Evolutionary conservation across 2,113 vertebrate genomes (phyloP).

Genomic region (Etheostoma cragini): DNA sequence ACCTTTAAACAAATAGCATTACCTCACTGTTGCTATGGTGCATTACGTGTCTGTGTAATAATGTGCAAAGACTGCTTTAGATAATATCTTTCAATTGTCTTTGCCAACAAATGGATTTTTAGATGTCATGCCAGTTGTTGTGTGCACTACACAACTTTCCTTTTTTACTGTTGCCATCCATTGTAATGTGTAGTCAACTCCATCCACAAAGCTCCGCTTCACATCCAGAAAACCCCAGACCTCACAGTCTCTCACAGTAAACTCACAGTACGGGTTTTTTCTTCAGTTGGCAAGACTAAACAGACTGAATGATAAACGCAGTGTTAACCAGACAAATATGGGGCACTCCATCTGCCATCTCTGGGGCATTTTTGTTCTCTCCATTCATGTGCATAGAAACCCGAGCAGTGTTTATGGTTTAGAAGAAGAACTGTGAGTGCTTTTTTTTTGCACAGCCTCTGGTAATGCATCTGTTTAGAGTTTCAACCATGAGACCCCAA

Average conservation of each 20-base stretch:
- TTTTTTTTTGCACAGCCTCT: constrained; percentile 19
- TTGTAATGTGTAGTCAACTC: constrained; percentile 16
- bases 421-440: constrained; percentile 1
- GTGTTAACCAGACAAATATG: constrained; percentile 14
- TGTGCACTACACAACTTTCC: constrained; percentile 22
- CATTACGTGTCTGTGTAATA: constrained; percentile 13
- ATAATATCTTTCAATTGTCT: neutral
- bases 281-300: neutral
- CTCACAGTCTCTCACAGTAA: too few species aligned
- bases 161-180: constrained; percentile 27
- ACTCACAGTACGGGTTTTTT: neutral
- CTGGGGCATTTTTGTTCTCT: neutral
- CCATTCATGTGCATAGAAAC: neutral
- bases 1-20: constrained; percentile 5
- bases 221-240: constrained; percentile 2
- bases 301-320: neutral
- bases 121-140: constrained; percentile 45
- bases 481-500: constrained; percentile 36
- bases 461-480: constrained; percentile 36
- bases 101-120: constrained; percentile 20
- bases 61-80: constrained; percentile 21
- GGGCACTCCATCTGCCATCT: neutral
- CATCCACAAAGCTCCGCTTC: neutral
- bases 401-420: neutral
- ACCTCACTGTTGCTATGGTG: constrained; percentile 8